Evolutionary conservation across 2,888 invertebrate species (phyloP).

Genomic region (Leptopilina myrica): DNA sequence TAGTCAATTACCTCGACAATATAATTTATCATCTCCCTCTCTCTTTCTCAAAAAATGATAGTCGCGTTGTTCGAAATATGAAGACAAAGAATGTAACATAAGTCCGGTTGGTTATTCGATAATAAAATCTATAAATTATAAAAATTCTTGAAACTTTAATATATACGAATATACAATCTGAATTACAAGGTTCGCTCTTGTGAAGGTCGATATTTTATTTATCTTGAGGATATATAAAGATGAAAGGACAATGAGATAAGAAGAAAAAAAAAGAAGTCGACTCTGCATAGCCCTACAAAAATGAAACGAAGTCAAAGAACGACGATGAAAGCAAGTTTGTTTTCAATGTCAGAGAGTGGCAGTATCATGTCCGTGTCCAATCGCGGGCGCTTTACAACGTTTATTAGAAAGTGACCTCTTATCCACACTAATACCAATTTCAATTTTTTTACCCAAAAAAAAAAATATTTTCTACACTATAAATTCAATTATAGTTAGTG

Average conservation of each 20-base stretch:
- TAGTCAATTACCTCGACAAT: too few relatives aligned
- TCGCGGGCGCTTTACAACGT: slow-evolving; percentile 21
- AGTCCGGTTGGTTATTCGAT: slow-evolving; percentile 5
- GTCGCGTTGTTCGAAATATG: background rate
- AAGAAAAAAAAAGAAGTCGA: background rate
- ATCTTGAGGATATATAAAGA: background rate
- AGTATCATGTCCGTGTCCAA: slow-evolving; percentile 20
- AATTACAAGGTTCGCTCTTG: slow-evolving; percentile 20
- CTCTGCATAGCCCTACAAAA: background rate
- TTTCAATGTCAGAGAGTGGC: slow-evolving; percentile 47
- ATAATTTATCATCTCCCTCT: too few relatives aligned
- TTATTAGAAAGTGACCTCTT: slow-evolving; percentile 47
- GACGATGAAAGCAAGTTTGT: slow-evolving; percentile 10
- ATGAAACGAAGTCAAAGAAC: background rate
- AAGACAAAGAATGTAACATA: background rate
- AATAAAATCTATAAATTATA: background rate
- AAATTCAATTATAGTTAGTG: too few relatives aligned
- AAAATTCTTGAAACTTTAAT: slow-evolving; percentile 6
- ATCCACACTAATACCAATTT: background rate
- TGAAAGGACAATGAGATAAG: slow-evolving; percentile 26
- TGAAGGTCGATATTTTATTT: slow-evolving; percentile 29
- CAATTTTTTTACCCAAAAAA: background rate
- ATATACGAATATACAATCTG: background rate
- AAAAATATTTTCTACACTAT: too few relatives aligned
- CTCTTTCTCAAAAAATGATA: background rate